phyloP scores from a whole-genome alignment of 2,113 vertebrate species.

The Salvelinus fontinalis region DNA sequence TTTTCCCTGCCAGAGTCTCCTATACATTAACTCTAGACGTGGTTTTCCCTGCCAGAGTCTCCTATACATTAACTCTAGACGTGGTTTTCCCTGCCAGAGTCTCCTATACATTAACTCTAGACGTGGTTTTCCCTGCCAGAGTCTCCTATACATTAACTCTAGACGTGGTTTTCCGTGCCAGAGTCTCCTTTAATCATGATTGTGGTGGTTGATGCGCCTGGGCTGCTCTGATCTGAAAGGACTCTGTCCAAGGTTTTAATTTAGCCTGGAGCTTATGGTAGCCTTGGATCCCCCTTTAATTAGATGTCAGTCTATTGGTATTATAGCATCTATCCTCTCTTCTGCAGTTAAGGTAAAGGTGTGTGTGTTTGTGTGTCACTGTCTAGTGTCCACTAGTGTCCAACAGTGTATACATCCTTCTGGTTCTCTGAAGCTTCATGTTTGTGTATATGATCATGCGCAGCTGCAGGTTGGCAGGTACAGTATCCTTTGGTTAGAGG shows the following conservation, averaged over 20 bases:
- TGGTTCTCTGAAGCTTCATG: neutral
- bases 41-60: too few relatives aligned
- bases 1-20: neutral
- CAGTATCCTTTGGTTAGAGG: neutral
- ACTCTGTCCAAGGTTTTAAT: conserved; percentile 49
- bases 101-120: conserved; percentile 18
- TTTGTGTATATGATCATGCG: neutral
- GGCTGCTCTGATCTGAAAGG: conserved; percentile 51
- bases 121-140: too few relatives aligned
- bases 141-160: too few relatives aligned
- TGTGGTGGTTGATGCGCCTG: conserved; percentile 24
- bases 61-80: too few relatives aligned
- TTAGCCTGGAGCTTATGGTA: conserved; percentile 50
- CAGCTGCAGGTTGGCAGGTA: neutral
- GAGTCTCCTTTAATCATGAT: conserved; percentile 43
- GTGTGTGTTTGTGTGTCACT: neutral
- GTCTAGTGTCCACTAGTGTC: too few relatives aligned
- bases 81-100: too few relatives aligned
- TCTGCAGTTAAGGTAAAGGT: neutral
- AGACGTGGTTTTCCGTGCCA: too few relatives aligned
- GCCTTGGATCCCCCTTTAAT: conserved; percentile 4
- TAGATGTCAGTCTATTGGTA: neutral
- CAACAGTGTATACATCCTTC: neutral
- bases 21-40: neutral
- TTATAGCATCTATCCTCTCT: neutral